These are phyloP conservation scores for Vipera latastei DNA, from an alignment of 2,797 vertebrate species.

Conservation along the genomic window DNA sequence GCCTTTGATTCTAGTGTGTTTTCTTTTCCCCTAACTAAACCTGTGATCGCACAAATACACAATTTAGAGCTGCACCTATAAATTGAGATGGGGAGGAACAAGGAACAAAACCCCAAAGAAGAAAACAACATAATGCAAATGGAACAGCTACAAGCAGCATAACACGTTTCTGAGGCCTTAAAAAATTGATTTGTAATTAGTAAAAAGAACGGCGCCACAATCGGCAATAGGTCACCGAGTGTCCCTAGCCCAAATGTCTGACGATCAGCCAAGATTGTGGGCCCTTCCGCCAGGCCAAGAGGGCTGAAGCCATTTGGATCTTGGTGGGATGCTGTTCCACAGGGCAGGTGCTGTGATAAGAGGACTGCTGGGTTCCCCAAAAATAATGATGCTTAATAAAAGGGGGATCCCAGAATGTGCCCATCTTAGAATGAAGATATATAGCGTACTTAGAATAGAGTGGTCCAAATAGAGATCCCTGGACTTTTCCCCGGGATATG, in stretches of 20 bases:
- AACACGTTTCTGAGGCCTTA: neutral
- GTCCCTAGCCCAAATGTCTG: neutral
- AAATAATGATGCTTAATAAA: neutral
- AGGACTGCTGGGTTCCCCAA: neutral
- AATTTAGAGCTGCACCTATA: neutral
- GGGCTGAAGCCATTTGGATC: neutral
- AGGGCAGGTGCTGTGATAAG: neutral
- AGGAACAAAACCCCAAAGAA: neutral
- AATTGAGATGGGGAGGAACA: neutral
- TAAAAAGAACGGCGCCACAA: neutral
- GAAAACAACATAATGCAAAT: neutral
- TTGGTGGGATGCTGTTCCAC: neutral
- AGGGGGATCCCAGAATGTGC: neutral
- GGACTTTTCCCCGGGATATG: neutral
- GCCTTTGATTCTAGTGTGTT: neutral
- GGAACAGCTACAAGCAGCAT: neutral
- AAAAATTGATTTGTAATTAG: neutral
- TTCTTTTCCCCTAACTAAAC: neutral
- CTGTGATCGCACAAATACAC: neutral
- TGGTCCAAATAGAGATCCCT: no score
- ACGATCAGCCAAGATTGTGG: neutral
- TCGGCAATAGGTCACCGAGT: neutral
- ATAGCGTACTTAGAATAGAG: neutral
- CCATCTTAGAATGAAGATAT: neutral
- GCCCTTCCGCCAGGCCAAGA: neutral